Evolutionary conservation across 2,888 invertebrate genomes (phyloP), one percentile per base, ranked within the genome.

Genomic region (Crocallis elinguaria): DNA sequence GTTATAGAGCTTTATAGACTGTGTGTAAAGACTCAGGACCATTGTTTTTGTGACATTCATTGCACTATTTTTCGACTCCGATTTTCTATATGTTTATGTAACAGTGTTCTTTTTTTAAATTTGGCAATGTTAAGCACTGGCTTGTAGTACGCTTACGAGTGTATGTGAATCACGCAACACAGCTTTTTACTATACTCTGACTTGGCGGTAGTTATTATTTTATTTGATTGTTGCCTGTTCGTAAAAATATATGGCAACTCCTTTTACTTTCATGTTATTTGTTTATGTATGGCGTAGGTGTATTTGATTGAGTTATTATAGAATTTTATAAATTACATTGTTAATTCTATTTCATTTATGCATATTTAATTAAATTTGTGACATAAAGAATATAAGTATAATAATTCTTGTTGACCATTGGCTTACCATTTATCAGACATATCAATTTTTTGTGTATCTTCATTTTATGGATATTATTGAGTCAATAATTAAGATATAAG

Each of bases 1-100:
- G 81, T 82, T 83, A 82, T 82, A 81, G 81, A 86, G 88, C 88
- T 89, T 89, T 85, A 86, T 87, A 87, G 83, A 86, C 78, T 86
- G 79, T 84, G 75, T 84, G 12, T 16, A 44, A 84, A 84, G 86
- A 89, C 87, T 90, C 89, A 89, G 89, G 90, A 90, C 89, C 90
- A 88, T 88, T 84, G 71, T 72, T 71, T 73, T 82, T 82, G 77
- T 86, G 75, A 82, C 77, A 76, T 74, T 70, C 49, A 61, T 76
- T 74, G 62, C 76, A 88, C 88, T n/a, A 88, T 88, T 78, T 78
- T 77, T 75, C 67, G 70, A 79, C 66, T 69, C 69, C 66, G 64
- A 64, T 69, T 70, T 72, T 74, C 58, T 73, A 69, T 75, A 74
- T 66, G 66, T 30, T 23, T 50, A 75, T 78, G 73, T 80, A 77